phyloP scores from a whole-genome alignment of 2,113 vertebrate genomes.

The Pampusana beccarii region DNA sequence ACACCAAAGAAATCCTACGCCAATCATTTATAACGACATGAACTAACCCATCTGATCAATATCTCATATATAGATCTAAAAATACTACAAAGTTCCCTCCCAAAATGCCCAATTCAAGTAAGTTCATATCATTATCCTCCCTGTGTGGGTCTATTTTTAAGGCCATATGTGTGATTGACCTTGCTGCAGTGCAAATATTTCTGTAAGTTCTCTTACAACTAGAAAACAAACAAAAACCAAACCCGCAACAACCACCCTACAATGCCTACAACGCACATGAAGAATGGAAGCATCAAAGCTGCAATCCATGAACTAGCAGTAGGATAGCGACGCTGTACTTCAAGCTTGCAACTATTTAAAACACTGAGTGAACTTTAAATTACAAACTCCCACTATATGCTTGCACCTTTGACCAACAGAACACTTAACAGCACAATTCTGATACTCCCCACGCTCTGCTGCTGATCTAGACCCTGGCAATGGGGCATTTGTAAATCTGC shows the following conservation, averaged over 20 bases:
- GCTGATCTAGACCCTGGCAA: not conserved
- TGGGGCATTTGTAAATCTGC: not conserved
- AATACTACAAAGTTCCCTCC: not conserved
- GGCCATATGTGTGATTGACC: not conserved
- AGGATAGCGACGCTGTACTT: not conserved
- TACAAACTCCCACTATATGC: not conserved
- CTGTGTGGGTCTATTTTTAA: not conserved
- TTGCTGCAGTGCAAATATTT: not conserved
- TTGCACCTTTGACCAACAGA: not conserved
- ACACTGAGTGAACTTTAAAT: not conserved
- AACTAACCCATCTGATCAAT: not conserved
- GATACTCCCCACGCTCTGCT: not conserved
- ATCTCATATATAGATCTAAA: not conserved
- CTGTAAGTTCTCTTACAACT: not conserved
- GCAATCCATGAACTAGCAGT: not conserved
- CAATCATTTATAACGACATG: not conserved
- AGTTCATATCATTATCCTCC: not conserved
- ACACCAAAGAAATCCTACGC: not conserved
- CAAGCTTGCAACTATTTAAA: not conserved
- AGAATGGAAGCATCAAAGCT: not conserved
- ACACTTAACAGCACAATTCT: not conserved
- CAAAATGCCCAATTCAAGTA: not conserved
- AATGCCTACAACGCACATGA: rapidly evolving
- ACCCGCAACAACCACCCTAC: not conserved
- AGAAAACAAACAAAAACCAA: not conserved